Base-by-base conservation (phyloP, 2,888 invertebrate genomes). In the Acleris emargana region DNA sequence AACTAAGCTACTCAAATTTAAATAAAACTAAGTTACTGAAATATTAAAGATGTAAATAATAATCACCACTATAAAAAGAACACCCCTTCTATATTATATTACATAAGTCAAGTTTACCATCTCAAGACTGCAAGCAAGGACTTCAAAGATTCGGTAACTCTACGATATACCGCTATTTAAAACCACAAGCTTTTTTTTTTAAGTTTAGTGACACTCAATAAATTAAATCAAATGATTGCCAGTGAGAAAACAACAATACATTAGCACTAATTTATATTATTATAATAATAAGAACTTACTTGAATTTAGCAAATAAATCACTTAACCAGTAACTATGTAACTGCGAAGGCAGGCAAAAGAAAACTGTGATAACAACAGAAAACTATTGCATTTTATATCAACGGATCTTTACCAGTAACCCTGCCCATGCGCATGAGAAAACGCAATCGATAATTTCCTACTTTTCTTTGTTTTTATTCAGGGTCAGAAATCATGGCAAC, bases 401-500 rank as follows among this genome's bases (percentile, higher is more conserved):
- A 43, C 5, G 6, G 45, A 57, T 45, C 57, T 38, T 54, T 45
- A 57, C n/a, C 22, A 45, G 42, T 55, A 18, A 42, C 20, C 20
- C 38, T 32, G 13, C 13, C 20, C 53, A 5, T 3, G 20, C 22
- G 20, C 25, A 17, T 58, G 32, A 32, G 28, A 49, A 32, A 58
- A 49, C 28, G 16, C 47, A 32, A 49, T 57, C 11, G 11, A 32
- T 58, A 58, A 49, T 7, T 32, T 38, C n/a, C 13, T 58, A 16
- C 20, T 7, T 58, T 32, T 49, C 58, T 49, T 49, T 58, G 47
- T 57, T 57, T 17, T 58, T 58, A 47, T 58, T 49, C 58, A 58
- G 32, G 57, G 57, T 25, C n/a, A 42, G 7, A 6, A 16, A 22
- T 22, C 3, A 55, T 20, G 20, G 20, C 20, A 55, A 43, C 57